Evolutionary conservation across 2,888 invertebrate species (phyloP), one percentile per base, ranked within the genome.

Genomic region (Anticlea derivata): DNA sequence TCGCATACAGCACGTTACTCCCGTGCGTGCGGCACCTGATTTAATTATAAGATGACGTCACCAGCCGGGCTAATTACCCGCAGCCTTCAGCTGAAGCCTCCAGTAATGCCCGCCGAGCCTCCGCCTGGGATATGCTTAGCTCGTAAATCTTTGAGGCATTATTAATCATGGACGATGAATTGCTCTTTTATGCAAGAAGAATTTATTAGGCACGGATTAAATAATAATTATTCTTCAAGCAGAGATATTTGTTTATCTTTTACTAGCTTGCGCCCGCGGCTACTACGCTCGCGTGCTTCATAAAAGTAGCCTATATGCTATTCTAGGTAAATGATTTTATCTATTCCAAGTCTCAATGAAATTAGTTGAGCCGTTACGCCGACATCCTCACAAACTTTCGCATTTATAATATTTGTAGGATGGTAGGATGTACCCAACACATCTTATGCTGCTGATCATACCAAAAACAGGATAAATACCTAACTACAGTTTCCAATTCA

Each of bases 91-190:
- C 1, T 7, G 26, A 35, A 35, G 35, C 34, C 33, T 1, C n/a
- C 26, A 12, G 5, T 13, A 20, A 38, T 17, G 11, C 8, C 26
- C n/a, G 8, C 31, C n/a, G 30, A 33, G 50, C 22, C 24, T 20
- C 29, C 27, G 8, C 1, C 37, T 20, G 20, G 17, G 11, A 0
- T 17, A 6, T 8, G 23, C 33, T 31, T 23, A 20, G 39, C 44
- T 44, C 48, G 48, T 44, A 44, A 48, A 53, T 53, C 48, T 34
- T 34, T n/a, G 7, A 48, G 39, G n/a, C 24, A 44, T 30, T 35
- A 53, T 49, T 48, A 48, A 53, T 53, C 52, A 44, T 12, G 20
- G 30, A 43, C 17, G 29, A 44, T 44, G 34, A 48, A 48, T 53
- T 2, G 24, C 53, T 39, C 2, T 49, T 47, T 44, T 39, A 53